phyloP scores from a whole-genome alignment of 2,888 invertebrate genomes.

The Idaea biselata region DNA sequence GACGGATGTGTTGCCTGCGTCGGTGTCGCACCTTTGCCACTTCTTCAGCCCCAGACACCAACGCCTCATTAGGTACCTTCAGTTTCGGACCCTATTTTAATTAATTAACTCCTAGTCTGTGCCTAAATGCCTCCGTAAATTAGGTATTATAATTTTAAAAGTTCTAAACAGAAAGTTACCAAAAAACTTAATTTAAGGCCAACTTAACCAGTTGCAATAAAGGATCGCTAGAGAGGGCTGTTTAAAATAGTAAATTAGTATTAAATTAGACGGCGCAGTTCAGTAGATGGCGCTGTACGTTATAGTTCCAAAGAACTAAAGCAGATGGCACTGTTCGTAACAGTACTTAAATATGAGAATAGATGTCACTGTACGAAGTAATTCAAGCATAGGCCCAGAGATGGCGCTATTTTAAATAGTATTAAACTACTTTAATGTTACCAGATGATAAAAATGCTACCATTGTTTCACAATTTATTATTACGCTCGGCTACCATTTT shows the following conservation, averaged over 20 bases:
- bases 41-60: constrained; percentile 63
- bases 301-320: not conserved
- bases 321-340: not conserved
- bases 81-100: constrained; percentile 9
- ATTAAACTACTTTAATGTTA: not conserved
- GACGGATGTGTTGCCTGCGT: constrained; percentile 70
- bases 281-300: not conserved
- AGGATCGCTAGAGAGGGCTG: not conserved
- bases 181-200: not conserved
- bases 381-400: not conserved
- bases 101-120: constrained; percentile 10
- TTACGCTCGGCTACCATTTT: too few species aligned
- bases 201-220: not conserved
- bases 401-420: not conserved
- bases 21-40: constrained; percentile 65
- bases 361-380: not conserved
- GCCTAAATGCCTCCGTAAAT: constrained; percentile 8
- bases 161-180: not conserved
- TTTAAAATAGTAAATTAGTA: not conserved
- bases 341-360: not conserved
- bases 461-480: not conserved
- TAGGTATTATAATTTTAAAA: not conserved
- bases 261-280: not conserved
- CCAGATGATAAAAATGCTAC: not conserved
- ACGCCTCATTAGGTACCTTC: constrained; percentile 55